Conservation (phyloP, 1,140 invertebrate genomes). For the Anthonomus grandis region DNA sequence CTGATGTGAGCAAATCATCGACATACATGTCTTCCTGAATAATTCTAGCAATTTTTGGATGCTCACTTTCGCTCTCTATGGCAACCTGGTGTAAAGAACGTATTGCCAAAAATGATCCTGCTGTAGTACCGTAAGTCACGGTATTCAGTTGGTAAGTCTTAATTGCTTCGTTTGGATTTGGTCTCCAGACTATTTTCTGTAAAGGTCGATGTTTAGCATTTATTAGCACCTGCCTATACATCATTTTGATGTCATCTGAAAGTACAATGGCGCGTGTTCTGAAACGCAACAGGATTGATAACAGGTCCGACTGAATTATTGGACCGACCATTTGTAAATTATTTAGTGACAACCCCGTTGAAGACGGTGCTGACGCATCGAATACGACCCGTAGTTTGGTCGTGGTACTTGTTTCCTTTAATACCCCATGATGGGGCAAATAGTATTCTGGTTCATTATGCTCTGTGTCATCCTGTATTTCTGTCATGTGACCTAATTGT, state of each 20-base stretch:
- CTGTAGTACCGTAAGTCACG: too few relatives aligned
- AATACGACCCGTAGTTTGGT: conserved; percentile 41
- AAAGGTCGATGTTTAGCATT: conserved; percentile 38
- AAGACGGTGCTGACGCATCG: conserved; percentile 39
- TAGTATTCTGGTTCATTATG: conserved; percentile 7
- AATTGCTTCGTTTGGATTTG: conserved; percentile 10
- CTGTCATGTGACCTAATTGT: conserved; percentile 22
- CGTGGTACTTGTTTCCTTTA: conserved; percentile 12
- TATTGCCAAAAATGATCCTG: too few relatives aligned
- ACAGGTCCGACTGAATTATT: conserved; percentile 44
- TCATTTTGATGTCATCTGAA: too few relatives aligned
- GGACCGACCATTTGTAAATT: conserved; percentile 36
- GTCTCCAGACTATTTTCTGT: conserved; percentile 46
- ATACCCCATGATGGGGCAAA: conserved; percentile 44
- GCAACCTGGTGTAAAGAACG: conserved; percentile 29
- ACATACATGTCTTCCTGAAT: conserved; percentile 43
- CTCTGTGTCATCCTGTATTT: conserved; percentile 13
- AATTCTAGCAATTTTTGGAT: too few relatives aligned
- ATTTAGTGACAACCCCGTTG: conserved; percentile 30
- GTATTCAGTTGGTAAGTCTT: too few relatives aligned
- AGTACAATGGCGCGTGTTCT: too few relatives aligned
- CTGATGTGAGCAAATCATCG: conserved; percentile 46
- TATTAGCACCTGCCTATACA: too few relatives aligned
- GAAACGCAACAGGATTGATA: conserved; percentile 45
- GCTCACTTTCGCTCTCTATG: conserved; percentile 20